These are phyloP conservation scores for Eupithecia tripunctaria DNA, from an alignment of 2,888 invertebrate species.

Conservation along the genomic window DNA sequence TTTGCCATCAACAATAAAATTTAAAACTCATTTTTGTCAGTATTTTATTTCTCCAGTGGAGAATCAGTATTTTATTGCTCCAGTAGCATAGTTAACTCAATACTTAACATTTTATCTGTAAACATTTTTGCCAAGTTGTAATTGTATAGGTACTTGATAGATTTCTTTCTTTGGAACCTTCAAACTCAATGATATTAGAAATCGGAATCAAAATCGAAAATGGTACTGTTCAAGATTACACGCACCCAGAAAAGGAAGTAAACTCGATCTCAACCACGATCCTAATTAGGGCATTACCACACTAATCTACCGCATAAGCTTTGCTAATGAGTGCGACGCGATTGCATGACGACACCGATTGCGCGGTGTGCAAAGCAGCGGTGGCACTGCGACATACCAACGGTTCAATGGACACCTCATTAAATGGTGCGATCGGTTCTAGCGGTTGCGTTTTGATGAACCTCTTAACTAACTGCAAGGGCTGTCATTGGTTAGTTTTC, in stretches of 20 bases:
- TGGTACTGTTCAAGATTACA: neutral
- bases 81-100: too few relatives aligned
- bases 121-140: too few relatives aligned
- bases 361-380: constrained; percentile 23
- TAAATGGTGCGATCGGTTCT: constrained; percentile 40
- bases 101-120: too few relatives aligned
- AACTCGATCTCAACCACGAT: constrained; percentile 22
- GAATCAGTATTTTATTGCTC: too few relatives aligned
- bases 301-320: constrained; percentile 25
- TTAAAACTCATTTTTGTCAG: too few relatives aligned
- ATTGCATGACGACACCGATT: constrained; percentile 25
- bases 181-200: neutral
- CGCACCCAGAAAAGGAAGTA: constrained; percentile 15
- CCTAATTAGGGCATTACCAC: constrained; percentile 24
- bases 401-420: constrained; percentile 41
- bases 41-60: neutral
- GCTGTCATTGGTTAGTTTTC: constrained; percentile 16
- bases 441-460: constrained; percentile 39
- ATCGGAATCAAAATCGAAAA: neutral
- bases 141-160: too few relatives aligned
- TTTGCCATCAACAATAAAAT: neutral
- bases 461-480: constrained; percentile 24
- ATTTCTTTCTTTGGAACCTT: neutral
- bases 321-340: constrained; percentile 24
- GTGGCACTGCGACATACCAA: constrained; percentile 14